These are phyloP conservation scores for Shinisaurus crocodilurus DNA, from an alignment of 2,113 vertebrate genomes.

Conservation along the genomic window DNA sequence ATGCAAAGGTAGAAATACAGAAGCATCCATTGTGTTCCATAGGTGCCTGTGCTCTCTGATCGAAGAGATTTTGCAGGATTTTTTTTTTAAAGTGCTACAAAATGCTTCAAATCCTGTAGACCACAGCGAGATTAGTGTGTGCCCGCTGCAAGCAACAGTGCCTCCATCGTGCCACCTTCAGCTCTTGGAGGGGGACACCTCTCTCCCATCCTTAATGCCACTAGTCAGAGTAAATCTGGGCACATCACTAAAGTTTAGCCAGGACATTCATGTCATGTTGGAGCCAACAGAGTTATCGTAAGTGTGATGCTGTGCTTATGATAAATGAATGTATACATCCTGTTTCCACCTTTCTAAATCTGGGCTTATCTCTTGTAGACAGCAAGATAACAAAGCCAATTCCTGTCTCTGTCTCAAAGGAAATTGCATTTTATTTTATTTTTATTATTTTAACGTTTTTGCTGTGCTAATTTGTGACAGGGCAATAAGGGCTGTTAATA, in stretches of 20 bases:
- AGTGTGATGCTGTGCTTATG: background rate
- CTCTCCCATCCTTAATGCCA: background rate
- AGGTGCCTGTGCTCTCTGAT: no score
- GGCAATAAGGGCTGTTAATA: constrained; percentile 5
- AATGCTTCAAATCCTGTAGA: background rate
- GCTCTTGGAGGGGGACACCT: background rate
- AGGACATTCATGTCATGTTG: background rate
- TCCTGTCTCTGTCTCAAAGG: background rate
- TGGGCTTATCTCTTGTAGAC: background rate
- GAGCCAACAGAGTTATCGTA: background rate
- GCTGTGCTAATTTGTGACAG: constrained; percentile 26
- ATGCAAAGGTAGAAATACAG: background rate
- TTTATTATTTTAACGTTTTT: background rate
- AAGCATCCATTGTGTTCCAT: background rate
- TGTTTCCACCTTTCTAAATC: constrained; percentile 29
- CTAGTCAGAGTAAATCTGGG: background rate
- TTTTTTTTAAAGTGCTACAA: no score
- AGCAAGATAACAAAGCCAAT: background rate
- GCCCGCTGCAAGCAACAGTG: background rate
- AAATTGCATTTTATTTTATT: background rate
- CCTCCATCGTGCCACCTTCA: background rate
- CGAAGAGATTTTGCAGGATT: no score
- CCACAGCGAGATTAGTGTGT: background rate
- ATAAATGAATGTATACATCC: background rate
- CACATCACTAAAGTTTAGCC: background rate